phyloP scores from a whole-genome alignment of 1,140 invertebrate genomes.

The Brachionus koreanus region DNA sequence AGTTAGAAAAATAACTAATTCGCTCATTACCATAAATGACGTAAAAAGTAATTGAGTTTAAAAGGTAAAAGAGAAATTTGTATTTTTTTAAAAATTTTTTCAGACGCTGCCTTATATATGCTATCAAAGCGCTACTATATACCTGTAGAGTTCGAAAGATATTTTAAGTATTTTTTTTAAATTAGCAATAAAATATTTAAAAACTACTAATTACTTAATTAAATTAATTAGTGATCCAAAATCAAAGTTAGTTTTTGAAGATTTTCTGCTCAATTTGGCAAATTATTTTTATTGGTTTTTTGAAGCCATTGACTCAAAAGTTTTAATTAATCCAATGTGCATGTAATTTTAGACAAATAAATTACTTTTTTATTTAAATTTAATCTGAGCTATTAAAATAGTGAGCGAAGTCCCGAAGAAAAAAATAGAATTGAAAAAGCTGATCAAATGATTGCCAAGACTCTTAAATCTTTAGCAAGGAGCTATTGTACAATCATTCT shows the following conservation, averaged over 20 bases:
- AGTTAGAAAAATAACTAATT: background rate
- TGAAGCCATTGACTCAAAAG: slow-evolving; percentile 52
- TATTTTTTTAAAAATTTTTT: background rate
- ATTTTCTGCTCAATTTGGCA: slow-evolving; percentile 53
- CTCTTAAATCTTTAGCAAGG: slow-evolving; percentile 52
- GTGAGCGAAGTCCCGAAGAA: slow-evolving; percentile 55
- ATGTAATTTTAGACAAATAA: slow-evolving; percentile 49
- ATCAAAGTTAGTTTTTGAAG: slow-evolving; percentile 49
- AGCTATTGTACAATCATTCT: slow-evolving; percentile 56
- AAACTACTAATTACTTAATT: background rate
- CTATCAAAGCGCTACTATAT: slow-evolving; percentile 31
- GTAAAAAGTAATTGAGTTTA: slow-evolving; percentile 34
- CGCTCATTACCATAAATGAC: slow-evolving; percentile 26
- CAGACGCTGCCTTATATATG: slow-evolving; percentile 39
- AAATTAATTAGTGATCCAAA: slow-evolving; percentile 23
- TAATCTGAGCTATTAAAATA: slow-evolving; percentile 45
- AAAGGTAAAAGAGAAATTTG: background rate
- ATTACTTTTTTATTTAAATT: background rate
- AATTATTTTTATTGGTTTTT: slow-evolving; percentile 57
- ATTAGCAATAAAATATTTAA: background rate
- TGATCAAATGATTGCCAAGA: slow-evolving; percentile 49
- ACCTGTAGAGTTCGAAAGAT: slow-evolving; percentile 19
- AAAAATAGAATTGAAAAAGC: slow-evolving; percentile 52
- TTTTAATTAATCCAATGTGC: slow-evolving; percentile 53
- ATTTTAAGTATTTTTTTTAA: background rate